These are phyloP conservation scores for Phrynocephalus guinanensis DNA, from an alignment of 2,797 vertebrate species.

Conservation along the genomic window DNA sequence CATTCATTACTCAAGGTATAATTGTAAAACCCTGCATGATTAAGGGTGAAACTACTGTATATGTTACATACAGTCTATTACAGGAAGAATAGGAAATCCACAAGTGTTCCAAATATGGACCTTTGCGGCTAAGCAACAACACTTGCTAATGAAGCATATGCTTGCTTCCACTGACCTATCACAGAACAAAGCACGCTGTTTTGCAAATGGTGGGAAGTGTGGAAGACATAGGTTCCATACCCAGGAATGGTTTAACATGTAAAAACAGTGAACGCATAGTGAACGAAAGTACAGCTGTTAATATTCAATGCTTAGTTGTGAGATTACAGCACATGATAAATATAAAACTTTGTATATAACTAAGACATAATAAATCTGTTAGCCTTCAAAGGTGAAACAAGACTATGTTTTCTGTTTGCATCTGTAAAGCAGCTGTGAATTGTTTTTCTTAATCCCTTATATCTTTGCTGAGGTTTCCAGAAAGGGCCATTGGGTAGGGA, in stretches of 20 bases:
- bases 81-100: too few species aligned
- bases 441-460: conserved; percentile 27
- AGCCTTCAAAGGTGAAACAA: not conserved
- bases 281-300: not conserved
- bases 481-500: not conserved
- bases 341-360: not conserved
- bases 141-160: too few species aligned
- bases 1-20: too few species aligned
- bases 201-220: too few species aligned
- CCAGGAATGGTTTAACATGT: conserved; percentile 24
- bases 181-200: too few species aligned
- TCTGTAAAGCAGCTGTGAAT: not conserved
- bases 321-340: not conserved
- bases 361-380: not conserved
- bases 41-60: too few species aligned
- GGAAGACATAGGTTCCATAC: not conserved
- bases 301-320: conserved; percentile 18
- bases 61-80: too few species aligned
- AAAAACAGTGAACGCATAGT: conserved; percentile 10
- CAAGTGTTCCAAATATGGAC: too few species aligned
- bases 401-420: not conserved
- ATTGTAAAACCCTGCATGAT: too few species aligned
- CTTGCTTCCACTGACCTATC: too few species aligned
- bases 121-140: too few species aligned
- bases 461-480: not conserved